Conservation (phyloP, 2,888 invertebrate species). For the Platycheirus albimanus region DNA sequence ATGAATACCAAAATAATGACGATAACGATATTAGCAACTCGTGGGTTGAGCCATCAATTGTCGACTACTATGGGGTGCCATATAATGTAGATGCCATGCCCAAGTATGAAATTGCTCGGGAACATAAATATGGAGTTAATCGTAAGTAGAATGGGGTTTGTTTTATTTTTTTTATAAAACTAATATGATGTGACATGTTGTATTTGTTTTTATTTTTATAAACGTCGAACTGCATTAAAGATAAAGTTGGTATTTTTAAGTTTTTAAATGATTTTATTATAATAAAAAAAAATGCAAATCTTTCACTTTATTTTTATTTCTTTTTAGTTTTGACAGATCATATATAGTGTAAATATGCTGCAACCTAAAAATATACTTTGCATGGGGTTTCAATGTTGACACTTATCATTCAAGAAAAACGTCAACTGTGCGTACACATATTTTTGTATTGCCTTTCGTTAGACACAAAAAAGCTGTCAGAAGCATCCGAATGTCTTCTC, state of each 20-base stretch:
- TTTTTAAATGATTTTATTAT: neutral
- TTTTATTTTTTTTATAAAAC: no score
- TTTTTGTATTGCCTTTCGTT: no score
- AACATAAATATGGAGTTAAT: conserved; percentile 79
- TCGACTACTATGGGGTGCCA: conserved; percentile 81
- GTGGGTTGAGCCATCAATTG: conserved; percentile 80
- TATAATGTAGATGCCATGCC: conserved; percentile 79
- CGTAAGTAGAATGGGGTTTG: conserved; percentile 77
- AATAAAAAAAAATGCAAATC: neutral
- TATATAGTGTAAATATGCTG: no score
- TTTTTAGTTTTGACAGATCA: conserved; percentile 19
- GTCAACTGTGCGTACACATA: no score
- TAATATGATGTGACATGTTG: neutral
- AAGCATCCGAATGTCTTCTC: no score
- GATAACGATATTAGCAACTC: conserved; percentile 76
- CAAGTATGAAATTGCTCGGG: conserved; percentile 80
- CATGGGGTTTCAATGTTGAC: neutral
- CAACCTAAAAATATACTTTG: no score
- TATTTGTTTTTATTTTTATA: conserved; percentile 10
- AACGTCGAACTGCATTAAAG: conserved; percentile 26
- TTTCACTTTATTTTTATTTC: conserved; percentile 4
- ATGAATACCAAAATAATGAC: conserved; percentile 75
- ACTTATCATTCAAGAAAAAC: no score
- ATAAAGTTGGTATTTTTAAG: neutral
- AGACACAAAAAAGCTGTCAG: no score